Conservation (phyloP, 2,797 vertebrate genomes). For the Danio jaintianensis region DNA sequence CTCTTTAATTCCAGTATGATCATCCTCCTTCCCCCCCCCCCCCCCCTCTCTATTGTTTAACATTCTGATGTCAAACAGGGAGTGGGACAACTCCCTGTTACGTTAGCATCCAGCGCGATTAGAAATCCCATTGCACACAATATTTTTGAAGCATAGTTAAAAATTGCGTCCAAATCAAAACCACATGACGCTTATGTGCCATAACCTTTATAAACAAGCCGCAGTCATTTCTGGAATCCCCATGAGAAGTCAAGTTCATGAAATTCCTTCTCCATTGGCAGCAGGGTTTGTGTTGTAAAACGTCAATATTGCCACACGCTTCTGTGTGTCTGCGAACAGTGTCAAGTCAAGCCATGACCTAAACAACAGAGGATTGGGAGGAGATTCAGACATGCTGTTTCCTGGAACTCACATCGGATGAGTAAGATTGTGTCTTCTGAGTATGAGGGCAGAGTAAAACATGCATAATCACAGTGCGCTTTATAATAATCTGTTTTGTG, state of each 20-base stretch:
- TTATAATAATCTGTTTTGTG: slow-evolving; percentile 20
- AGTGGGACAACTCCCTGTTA: slow-evolving; percentile 71
- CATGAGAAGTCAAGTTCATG: slow-evolving; percentile 73
- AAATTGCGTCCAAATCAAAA: slow-evolving; percentile 78
- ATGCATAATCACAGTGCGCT: slow-evolving; percentile 11
- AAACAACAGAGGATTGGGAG: slow-evolving; percentile 70
- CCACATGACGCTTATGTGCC: slow-evolving; percentile 74
- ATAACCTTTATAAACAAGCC: slow-evolving; percentile 75
- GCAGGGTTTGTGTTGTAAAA: slow-evolving; percentile 70
- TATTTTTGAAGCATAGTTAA: slow-evolving; percentile 75
- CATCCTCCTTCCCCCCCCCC: slow-evolving; percentile 28
- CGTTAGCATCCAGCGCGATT: slow-evolving; percentile 74
- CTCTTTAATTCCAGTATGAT: not conserved
- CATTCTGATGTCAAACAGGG: slow-evolving; percentile 56
- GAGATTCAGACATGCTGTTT: slow-evolving; percentile 36
- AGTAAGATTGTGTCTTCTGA: slow-evolving; percentile 19
- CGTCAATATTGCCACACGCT: slow-evolving; percentile 75
- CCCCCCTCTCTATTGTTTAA: slow-evolving; percentile 50
- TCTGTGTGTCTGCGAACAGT: slow-evolving; percentile 72
- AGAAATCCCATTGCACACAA: slow-evolving; percentile 75
- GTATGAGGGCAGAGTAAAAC: slow-evolving; percentile 37
- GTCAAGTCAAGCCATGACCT: slow-evolving; percentile 67
- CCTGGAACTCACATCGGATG: slow-evolving; percentile 46
- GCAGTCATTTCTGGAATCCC: slow-evolving; percentile 78
- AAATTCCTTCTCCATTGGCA: slow-evolving; percentile 76